Evolutionary conservation across 2,888 invertebrate genomes (phyloP), one percentile per base, ranked within the genome.

Genomic region (Zele albiditarsus): DNA sequence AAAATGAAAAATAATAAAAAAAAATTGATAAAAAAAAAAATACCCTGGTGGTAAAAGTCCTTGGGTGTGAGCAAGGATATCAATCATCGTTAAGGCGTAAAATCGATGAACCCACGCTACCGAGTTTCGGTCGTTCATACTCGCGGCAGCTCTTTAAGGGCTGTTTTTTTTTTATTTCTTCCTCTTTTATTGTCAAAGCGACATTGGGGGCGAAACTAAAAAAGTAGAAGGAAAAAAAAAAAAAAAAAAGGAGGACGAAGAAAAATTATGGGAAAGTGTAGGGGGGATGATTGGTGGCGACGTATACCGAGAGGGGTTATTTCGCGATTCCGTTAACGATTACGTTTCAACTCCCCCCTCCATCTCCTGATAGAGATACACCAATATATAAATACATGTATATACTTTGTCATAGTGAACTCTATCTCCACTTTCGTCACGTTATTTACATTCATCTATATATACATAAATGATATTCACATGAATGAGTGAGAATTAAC

Each of bases 261-360:
- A 20, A 53, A 53, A 53, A 53, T 53, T 53, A 53, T 53, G 23
- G 20, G 20, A 20, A 20, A 20, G 53, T n/a, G 12, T 42, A 12
- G n/a, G n/a, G 33, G n/a, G 57, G 62, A 74, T 74, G 69, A 74
- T 79, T 74, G 73, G 75, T 75, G 75, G 69, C 68, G 77, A 78
- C 67, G 75, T 74, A n/a, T n/a, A 74, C 65, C 74, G 79, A 74
- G 79, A 74, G 69, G 71, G 74, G 77, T 77, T 82, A 82, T 81
- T 82, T 79, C 78, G 79, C 76, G 80, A 80, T 81, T 78, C 78
- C 49, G 73, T 80, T 38, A 77, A 78, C 76, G 82, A 83, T 83
- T 81, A 79, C 79, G 78, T 80, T 83, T 57, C 31, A 16, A 33
- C 12, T 38, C 31, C 27, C 28, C 62, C 68, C 57, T 27, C 6